Percentiles rank a stretch among this genome's conserved stretches.
Conservation (phyloP, 2,797 vertebrate genomes). For the Chromis chromis region DNA sequence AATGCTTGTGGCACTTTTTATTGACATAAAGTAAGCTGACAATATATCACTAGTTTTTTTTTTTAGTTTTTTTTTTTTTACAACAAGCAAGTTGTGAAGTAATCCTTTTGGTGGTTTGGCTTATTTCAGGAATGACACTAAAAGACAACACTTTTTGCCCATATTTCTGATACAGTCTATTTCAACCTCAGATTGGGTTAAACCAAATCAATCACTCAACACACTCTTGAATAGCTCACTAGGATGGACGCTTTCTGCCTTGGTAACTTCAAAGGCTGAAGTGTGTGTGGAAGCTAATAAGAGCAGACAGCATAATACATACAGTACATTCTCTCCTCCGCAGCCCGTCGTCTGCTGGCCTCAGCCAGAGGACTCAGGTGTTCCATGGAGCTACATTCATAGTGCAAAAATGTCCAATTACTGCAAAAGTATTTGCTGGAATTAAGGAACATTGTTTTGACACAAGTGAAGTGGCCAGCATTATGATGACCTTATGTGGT, state of each 20-base stretch:
- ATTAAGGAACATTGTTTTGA: slow-evolving; percentile 26
- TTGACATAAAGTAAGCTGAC: too few relatives aligned
- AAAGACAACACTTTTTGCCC: not conserved
- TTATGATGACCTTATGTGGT: slow-evolving; percentile 24
- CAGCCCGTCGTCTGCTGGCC: slow-evolving; percentile 22
- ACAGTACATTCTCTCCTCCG: not conserved
- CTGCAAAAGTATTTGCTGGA: slow-evolving; percentile 18
- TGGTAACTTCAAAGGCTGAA: not conserved
- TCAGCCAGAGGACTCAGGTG: slow-evolving; percentile 33
- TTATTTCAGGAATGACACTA: too few relatives aligned
- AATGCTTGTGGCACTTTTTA: too few relatives aligned
- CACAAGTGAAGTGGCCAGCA: slow-evolving; percentile 3
- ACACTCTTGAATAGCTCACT: slow-evolving; percentile 15
- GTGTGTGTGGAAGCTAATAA: slow-evolving; percentile 35
- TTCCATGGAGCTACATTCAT: slow-evolving; percentile 8
- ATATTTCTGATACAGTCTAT: not conserved
- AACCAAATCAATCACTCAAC: slow-evolving; percentile 25
- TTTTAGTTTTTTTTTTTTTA: too few relatives aligned
- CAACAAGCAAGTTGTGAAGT: too few relatives aligned
- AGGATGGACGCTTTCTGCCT: slow-evolving; percentile 19
- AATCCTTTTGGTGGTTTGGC: not conserved
- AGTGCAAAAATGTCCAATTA: slow-evolving; percentile 29
- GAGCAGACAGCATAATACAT: slow-evolving; percentile 21
- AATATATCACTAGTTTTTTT: too few relatives aligned
- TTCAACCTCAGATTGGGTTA: not conserved